phyloP scores from a whole-genome alignment of 2,888 invertebrate species.

The Drosophila anomelani region DNA sequence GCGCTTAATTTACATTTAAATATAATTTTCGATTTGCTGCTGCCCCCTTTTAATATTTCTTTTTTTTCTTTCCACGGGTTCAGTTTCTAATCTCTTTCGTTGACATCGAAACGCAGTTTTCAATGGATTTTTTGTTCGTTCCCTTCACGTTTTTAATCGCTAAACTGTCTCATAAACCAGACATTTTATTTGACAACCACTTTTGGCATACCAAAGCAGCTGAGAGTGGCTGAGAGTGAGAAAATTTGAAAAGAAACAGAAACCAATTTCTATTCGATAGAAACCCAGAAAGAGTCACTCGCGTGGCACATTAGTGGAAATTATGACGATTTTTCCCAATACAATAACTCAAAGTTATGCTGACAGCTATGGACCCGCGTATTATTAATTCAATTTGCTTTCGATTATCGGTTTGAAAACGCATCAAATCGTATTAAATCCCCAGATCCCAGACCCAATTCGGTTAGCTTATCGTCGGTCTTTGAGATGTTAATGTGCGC shows the following conservation, averaged over 20 bases:
- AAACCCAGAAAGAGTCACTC: conserved; percentile 38
- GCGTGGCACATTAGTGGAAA: conserved; percentile 72
- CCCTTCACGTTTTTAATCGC: conserved; percentile 66
- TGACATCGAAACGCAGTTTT: conserved; percentile 72
- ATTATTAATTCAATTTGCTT: conserved; percentile 75
- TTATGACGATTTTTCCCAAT: conserved; percentile 74
- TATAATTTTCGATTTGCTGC: conserved; percentile 59
- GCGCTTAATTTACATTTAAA: conserved; percentile 78
- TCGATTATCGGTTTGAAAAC: conserved; percentile 62
- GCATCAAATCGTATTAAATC: conserved; percentile 49
- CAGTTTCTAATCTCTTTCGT: conserved; percentile 75
- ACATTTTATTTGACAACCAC: conserved; percentile 78
- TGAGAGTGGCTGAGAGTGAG: conserved; percentile 19
- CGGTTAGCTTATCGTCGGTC: conserved; percentile 50
- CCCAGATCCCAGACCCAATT: conserved; percentile 32
- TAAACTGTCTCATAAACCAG: conserved; percentile 78
- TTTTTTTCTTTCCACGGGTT: conserved; percentile 25
- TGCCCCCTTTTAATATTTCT: conserved; percentile 52
- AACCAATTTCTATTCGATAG: conserved; percentile 72
- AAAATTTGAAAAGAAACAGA: conserved; percentile 26
- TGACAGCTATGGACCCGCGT: conserved; percentile 67
- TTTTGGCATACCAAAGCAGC: conserved; percentile 67
- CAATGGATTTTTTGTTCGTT: conserved; percentile 52
- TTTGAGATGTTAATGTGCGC: conserved; percentile 54
- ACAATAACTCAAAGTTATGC: conserved; percentile 72